These are phyloP conservation scores for Dendrolimus houi DNA, from an alignment of 2,888 invertebrate genomes.

Conservation along the genomic window DNA sequence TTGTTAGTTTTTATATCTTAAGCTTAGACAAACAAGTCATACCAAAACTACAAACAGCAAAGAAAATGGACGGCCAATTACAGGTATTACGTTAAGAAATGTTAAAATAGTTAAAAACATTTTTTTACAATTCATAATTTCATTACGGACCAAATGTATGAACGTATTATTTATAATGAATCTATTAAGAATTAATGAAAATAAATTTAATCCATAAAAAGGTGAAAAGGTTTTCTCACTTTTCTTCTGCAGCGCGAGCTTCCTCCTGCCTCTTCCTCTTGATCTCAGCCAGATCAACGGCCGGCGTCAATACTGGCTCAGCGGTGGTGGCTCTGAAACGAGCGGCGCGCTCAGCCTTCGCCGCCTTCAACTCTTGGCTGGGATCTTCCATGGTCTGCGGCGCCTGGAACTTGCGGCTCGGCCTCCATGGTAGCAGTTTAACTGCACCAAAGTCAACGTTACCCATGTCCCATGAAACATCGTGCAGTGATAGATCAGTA, in stretches of 20 bases:
- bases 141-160: too few relatives aligned
- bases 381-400: constrained; percentile 77
- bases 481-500: constrained; percentile 30
- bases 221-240: constrained; percentile 39
- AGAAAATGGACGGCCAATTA: too few relatives aligned
- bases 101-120: too few relatives aligned
- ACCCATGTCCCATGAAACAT: constrained; percentile 26
- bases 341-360: constrained; percentile 78
- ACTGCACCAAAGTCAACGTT: constrained; percentile 69
- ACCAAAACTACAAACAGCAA: too few relatives aligned
- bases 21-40: too few relatives aligned
- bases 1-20: background rate
- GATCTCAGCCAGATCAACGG: constrained; percentile 71
- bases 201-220: too few relatives aligned
- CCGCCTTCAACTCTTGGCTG: constrained; percentile 75
- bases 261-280: constrained; percentile 78
- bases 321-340: constrained; percentile 74
- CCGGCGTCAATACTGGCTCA: constrained; percentile 59
- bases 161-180: too few relatives aligned
- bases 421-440: constrained; percentile 81
- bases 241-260: constrained; percentile 78
- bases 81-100: too few relatives aligned
- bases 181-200: too few relatives aligned
- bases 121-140: too few relatives aligned
- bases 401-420: constrained; percentile 81